A percentile compares a stretch with the other conserved stretches of the same genome.
These are phyloP conservation scores for Muricea muricata DNA, from an alignment of 92 coral and sea anemone species.

Conservation along the genomic window DNA sequence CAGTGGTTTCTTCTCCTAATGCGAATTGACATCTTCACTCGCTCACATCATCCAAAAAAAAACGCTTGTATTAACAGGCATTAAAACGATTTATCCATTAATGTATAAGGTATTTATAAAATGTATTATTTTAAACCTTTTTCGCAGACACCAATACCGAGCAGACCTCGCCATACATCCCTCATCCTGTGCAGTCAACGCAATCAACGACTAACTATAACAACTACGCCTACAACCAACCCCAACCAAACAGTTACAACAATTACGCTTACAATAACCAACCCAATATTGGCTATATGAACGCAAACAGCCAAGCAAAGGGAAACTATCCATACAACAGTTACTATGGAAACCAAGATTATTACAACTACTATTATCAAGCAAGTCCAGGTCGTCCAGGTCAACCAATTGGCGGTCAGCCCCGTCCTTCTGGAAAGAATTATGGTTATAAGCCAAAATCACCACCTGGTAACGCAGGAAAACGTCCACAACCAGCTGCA, in stretches of 20 bases:
- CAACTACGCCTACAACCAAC: not conserved
- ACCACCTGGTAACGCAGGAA: not conserved
- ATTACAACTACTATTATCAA: conserved; percentile 20
- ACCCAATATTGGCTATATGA: conserved; percentile 1
- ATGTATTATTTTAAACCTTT: not conserved
- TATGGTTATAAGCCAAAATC: not conserved
- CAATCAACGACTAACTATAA: not conserved
- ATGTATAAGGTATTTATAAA: too few species aligned
- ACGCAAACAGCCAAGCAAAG: not conserved
- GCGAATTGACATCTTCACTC: too few species aligned
- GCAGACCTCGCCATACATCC: conserved; percentile 37
- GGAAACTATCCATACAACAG: not conserved
- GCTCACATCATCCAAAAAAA: too few species aligned
- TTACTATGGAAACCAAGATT: conserved; percentile 27
- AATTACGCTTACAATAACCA: not conserved
- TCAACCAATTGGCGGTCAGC: not conserved
- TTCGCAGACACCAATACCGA: not conserved
- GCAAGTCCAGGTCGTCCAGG: not conserved
- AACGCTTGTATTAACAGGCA: too few species aligned
- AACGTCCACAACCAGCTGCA: not conserved
- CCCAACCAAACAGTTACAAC: not conserved
- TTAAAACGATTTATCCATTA: too few species aligned
- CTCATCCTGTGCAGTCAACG: conserved; percentile 15
- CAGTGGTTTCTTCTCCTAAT: too few species aligned
- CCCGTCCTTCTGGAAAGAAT: not conserved